A percentile compares a stretch with the other conserved stretches of the same genome.
Conservation (phyloP, 2,797 vertebrate genomes). For the Propithecus perrieri region DNA sequence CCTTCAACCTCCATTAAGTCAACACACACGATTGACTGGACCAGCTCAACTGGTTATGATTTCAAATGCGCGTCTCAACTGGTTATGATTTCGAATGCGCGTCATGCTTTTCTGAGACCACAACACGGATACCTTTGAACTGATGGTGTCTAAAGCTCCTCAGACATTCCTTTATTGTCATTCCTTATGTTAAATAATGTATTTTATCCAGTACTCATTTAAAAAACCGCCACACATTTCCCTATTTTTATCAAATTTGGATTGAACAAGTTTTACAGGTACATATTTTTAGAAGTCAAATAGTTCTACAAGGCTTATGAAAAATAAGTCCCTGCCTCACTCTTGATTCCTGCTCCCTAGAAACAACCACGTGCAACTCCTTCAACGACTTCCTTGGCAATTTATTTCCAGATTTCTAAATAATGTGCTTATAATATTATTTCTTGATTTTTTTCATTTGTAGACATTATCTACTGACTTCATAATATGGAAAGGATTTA, state of each 20-base stretch:
- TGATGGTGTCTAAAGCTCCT: background rate
- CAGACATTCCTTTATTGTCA: background rate
- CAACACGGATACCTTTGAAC: background rate
- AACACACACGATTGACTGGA: background rate
- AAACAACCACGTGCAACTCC: background rate
- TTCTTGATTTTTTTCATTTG: background rate
- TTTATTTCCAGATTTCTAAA: slow-evolving; percentile 17
- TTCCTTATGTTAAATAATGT: background rate
- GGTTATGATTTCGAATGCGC: background rate
- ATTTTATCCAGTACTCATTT: background rate
- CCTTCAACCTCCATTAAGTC: background rate
- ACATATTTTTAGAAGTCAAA: background rate
- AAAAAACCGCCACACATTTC: background rate
- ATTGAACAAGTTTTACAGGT: background rate
- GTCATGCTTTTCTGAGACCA: background rate
- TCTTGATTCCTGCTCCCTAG: background rate
- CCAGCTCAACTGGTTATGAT: background rate
- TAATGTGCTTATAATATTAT: background rate
- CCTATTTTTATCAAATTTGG: background rate
- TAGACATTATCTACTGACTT: background rate
- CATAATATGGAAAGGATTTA: background rate
- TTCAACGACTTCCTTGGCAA: background rate
- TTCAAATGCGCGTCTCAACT: background rate
- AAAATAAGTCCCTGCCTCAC: background rate
- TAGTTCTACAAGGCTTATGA: background rate